Percentiles rank a stretch among this genome's conserved stretches.
phyloP scores from a whole-genome alignment of 2,113 vertebrate species.

The Corapipo altera region DNA sequence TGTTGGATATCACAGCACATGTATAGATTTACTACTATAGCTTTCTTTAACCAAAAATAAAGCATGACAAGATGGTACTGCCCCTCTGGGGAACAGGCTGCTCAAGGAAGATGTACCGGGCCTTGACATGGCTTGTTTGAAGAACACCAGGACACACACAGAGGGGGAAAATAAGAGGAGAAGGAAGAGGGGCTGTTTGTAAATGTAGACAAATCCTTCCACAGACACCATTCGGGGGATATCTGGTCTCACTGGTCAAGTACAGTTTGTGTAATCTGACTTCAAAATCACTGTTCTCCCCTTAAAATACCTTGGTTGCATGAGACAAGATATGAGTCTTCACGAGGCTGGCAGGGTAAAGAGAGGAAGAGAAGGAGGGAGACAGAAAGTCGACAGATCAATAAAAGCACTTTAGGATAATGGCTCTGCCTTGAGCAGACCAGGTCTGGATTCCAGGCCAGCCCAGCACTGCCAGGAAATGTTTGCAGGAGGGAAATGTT shows the following conservation, averaged over 20 bases:
- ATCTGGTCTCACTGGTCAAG: constrained; percentile 39
- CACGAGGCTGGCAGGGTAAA: neutral
- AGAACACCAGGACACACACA: neutral
- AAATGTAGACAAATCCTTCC: neutral
- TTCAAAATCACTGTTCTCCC: constrained; percentile 45
- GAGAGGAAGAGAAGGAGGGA: constrained; percentile 63
- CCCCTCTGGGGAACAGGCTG: neutral
- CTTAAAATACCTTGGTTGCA: constrained; percentile 23
- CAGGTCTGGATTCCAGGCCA: constrained; percentile 50
- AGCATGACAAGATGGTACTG: neutral
- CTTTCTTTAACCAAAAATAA: constrained; percentile 1
- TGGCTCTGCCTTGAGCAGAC: constrained; percentile 68
- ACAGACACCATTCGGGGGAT: neutral
- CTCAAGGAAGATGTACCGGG: neutral
- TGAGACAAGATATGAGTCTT: constrained; percentile 48
- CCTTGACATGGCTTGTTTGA: constrained; percentile 15
- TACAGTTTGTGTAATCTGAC: constrained; percentile 39
- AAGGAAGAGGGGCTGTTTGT: neutral
- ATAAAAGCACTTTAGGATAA: constrained; percentile 85
- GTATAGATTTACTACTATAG: neutral
- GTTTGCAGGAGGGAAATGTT: constrained; percentile 61
- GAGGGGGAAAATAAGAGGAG: neutral
- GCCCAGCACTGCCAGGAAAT: constrained; percentile 76
- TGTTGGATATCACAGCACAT: neutral
- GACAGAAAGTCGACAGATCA: constrained; percentile 78